Evolutionary conservation across 2,113 vertebrate species (phyloP), one percentile per base, ranked within the genome.

Genomic region (Cryptoleucopteryx plumbea): DNA sequence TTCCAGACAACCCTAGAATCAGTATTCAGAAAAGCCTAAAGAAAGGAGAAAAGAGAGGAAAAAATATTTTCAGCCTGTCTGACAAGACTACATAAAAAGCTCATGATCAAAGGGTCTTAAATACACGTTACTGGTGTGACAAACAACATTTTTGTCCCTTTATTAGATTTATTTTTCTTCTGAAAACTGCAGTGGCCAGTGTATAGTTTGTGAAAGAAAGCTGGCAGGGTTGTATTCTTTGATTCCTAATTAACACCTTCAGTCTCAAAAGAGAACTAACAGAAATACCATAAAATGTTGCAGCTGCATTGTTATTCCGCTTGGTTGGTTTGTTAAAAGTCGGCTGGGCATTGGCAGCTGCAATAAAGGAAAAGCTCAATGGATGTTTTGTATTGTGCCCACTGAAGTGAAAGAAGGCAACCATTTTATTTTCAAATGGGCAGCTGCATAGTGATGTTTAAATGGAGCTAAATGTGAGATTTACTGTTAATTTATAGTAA

Each of bases 191-290:
- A 98, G 96, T 98, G 97, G 97, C 97, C 96, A 98, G 95, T 97
- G 96, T 97, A 97, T 97, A 97, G 97, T 97, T 97, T 89, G 94
- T 98, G 97, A 98, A 98, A 98, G 98, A 98, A 98, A 97, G 89
- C 98, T 98, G 98, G 98, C 97, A 97, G 97, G 96, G 92, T 97
- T 97, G 97, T 98, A 97, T 98, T 98, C 98, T 98, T 98, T 98
- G 97, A 98, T 98, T 98, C 98, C 98, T 98, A 98, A 98, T 98
- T 98, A 99, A 98, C 98, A 98, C 98, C 98, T 98, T 98, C 96
- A 95, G 96, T 98, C 97, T 98, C 97, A 98, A 98, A 98, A 98
- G 98, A 98, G 97, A 97, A 98, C 97, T 96, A 97, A 97, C 97
- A 98, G 98, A 98, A 98, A 98, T 98, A 97, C 98, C 98, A 98